These are phyloP conservation scores for Mnemiopsis leidyi DNA, from an alignment of 37 sponge, comb jelly and placozoan genomes.

Conservation along the genomic window DNA sequence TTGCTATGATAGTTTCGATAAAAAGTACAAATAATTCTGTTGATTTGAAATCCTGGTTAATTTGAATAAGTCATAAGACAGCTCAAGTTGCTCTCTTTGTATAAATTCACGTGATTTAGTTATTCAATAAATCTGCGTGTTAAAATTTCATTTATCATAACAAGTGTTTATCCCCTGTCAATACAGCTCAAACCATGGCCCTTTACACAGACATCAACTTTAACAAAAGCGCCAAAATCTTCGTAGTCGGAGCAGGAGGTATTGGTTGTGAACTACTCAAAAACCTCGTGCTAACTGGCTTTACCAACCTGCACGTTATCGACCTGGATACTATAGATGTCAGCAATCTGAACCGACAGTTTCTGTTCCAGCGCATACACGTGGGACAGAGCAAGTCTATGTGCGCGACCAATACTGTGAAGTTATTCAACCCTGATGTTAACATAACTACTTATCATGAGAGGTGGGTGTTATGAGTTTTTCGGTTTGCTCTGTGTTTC, in stretches of 20 bases:
- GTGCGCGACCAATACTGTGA: conserved; percentile 82
- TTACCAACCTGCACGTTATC: conserved; percentile 81
- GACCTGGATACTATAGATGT: conserved; percentile 99
- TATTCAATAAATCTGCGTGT: too few species aligned
- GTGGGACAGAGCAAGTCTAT: conserved; percentile 85
- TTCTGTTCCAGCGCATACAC: conserved; percentile 94
- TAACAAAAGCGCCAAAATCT: conserved; percentile 65
- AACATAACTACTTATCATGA: conserved; percentile 87
- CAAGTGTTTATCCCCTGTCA: too few species aligned
- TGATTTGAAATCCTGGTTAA: too few species aligned
- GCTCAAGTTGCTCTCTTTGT: too few species aligned
- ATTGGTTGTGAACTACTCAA: conserved; percentile 98
- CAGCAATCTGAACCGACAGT: conserved; percentile 96
- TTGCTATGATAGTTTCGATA: too few species aligned
- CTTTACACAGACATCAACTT: conserved; percentile 1
- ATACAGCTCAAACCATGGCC: too few species aligned
- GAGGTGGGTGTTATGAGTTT: too few species aligned
- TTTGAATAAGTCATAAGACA: too few species aligned
- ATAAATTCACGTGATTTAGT: too few species aligned
- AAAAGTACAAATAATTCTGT: too few species aligned
- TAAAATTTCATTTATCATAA: too few species aligned
- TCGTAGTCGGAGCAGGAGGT: conserved; percentile 99
- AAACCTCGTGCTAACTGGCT: conserved; percentile 93
- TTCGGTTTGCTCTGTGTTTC: background rate
- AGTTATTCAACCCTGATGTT: conserved; percentile 80